Conservation (phyloP, 1,140 invertebrate genomes). For the Panagrolaimus sp. region DNA sequence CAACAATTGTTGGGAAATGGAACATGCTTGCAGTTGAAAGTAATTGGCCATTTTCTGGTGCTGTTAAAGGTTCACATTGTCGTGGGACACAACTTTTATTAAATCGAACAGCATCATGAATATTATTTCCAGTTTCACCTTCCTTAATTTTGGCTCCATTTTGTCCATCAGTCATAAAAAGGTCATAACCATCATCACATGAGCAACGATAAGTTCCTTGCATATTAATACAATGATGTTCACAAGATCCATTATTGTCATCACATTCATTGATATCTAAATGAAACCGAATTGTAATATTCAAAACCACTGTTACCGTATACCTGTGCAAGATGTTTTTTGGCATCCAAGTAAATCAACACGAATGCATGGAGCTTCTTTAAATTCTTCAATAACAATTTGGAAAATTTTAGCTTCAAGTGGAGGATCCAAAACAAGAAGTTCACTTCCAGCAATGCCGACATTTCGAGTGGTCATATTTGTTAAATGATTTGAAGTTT, state of each 20-base stretch:
- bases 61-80: constrained; percentile 71
- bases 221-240: constrained; percentile 64
- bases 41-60: constrained; percentile 81
- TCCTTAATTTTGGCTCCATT: constrained; percentile 77
- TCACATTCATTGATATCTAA: constrained; percentile 83
- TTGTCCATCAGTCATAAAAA: constrained; percentile 82
- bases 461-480: constrained; percentile 61
- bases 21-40: constrained; percentile 74
- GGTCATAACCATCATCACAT: constrained; percentile 84
- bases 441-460: constrained; percentile 71
- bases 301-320: constrained; percentile 11
- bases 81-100: constrained; percentile 68
- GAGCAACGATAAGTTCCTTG: constrained; percentile 79
- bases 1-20: constrained; percentile 81
- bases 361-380: constrained; percentile 79
- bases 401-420: constrained; percentile 83
- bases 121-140: constrained; percentile 76
- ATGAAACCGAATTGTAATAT: constrained; percentile 4
- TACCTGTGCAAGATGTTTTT: constrained; percentile 73
- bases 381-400: constrained; percentile 80
- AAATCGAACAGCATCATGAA: constrained; percentile 79
- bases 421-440: constrained; percentile 79
- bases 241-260: constrained; percentile 81
- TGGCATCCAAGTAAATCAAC: constrained; percentile 88
- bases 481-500: constrained; percentile 69